A percentile compares a stretch with the other conserved stretches of the same genome.
These are phyloP conservation scores for Habroteleia sp. DNA, from an alignment of 2,888 invertebrate species.

Conservation along the genomic window DNA sequence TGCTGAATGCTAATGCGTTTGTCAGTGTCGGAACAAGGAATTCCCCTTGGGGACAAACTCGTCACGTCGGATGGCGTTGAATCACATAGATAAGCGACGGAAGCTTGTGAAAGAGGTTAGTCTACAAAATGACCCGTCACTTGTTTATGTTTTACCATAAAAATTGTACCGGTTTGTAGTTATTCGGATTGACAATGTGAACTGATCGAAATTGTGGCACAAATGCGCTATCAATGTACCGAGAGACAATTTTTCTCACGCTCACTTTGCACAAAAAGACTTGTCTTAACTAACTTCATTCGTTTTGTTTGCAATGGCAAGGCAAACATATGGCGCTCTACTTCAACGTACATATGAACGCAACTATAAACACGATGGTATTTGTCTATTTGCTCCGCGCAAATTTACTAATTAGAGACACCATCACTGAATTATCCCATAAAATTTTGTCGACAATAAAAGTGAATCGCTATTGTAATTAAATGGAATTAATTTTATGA, in stretches of 20 bases:
- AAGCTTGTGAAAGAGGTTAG: constrained; percentile 43
- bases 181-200: constrained; percentile 11
- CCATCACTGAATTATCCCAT: constrained; percentile 8
- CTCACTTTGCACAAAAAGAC: constrained; percentile 3
- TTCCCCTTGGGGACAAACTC: constrained; percentile 62
- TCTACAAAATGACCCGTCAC: constrained; percentile 38
- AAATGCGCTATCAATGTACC: not conserved
- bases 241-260: constrained; percentile 23
- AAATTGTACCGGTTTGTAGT: constrained; percentile 41
- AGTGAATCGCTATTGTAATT: constrained; percentile 23
- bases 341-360: not conserved
- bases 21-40: constrained; percentile 60
- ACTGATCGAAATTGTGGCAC: constrained; percentile 22
- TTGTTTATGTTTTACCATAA: constrained; percentile 25
- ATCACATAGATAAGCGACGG: constrained; percentile 49
- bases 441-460: constrained; percentile 31
- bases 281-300: not conserved
- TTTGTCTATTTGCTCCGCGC: not conserved
- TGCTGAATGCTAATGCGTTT: constrained; percentile 60
- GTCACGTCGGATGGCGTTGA: constrained; percentile 52
- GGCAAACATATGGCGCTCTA: not conserved
- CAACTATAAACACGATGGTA: not conserved
- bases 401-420: too few relatives aligned
- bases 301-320: not conserved
- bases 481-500: constrained; percentile 41